Conservation (phyloP, 1,140 invertebrate genomes). For the Calosoma granatense region DNA sequence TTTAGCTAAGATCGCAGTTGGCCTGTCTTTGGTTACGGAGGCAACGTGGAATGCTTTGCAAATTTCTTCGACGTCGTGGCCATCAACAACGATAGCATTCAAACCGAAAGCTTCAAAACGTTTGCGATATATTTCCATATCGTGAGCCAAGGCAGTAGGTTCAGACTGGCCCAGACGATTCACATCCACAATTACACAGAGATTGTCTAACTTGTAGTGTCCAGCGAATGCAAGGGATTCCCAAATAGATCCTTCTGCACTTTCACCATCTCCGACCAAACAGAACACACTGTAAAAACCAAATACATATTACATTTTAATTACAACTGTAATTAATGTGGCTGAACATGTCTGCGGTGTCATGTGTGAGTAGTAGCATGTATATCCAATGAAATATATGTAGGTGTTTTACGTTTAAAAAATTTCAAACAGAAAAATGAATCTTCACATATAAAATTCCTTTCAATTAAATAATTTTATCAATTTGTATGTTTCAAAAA, state of each 20-base stretch:
- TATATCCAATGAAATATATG: no score
- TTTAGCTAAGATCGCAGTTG: conserved; percentile 90
- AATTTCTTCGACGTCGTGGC: conserved; percentile 87
- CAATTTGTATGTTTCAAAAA: no score
- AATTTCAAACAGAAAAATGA: no score
- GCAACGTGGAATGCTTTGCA: conserved; percentile 81
- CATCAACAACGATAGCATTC: conserved; percentile 89
- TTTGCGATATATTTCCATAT: conserved; percentile 81
- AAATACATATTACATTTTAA: conserved; percentile 2
- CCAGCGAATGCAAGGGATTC: conserved; percentile 93
- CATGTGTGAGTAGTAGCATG: neutral
- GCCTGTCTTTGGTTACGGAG: conserved; percentile 63
- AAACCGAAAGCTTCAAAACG: conserved; percentile 88
- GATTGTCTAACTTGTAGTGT: conserved; percentile 92
- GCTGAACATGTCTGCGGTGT: neutral
- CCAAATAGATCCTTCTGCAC: conserved; percentile 97
- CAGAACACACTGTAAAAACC: conserved; percentile 85
- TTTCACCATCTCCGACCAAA: conserved; percentile 95
- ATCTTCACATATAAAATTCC: no score
- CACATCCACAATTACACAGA: conserved; percentile 94
- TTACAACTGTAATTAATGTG: conserved; percentile 13
- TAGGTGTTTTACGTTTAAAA: no score
- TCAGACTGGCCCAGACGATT: conserved; percentile 97
- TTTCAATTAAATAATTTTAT: no score
- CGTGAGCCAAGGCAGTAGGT: conserved; percentile 83